Evolutionary conservation across 2,888 invertebrate genomes (phyloP), one percentile per base, ranked within the genome.

Genomic region (Choristoneura rosaceana): DNA sequence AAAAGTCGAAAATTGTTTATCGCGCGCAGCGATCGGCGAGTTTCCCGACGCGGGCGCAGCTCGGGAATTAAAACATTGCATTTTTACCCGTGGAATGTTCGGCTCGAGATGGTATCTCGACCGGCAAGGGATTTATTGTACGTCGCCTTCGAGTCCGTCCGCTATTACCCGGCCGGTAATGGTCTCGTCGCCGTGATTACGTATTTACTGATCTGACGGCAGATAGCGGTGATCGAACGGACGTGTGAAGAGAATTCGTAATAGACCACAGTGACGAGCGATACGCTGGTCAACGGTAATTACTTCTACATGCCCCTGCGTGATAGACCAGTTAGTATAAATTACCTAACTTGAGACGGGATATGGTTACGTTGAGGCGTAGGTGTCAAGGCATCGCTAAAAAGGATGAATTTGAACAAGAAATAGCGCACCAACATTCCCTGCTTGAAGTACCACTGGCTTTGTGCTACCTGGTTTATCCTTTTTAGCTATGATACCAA

Each of bases 11-110:
- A 74, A 73, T 75, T 79, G 79, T 79, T 83, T 85, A 85, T 87
- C 85, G 77, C 74, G 75, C 52, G 62, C 75, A 61, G 74, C 74
- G 83, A 88, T 90, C 90, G 81, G 75, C 77, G 81, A 84, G 84
- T 89, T 88, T 87, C 85, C 85, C 82, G 80, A 74, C 74, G 71
- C 67, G 70, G 80, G 75, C 74, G 71, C 67, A 67, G 79, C 80
- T 77, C 77, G 79, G 83, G 90, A 89, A 93, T 93, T 93, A 91
- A 93, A 93, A 93, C 93, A 92, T 93, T 91, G 88, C 88, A 84
- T 90, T 89, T 88, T 89, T 88, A 84, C 80, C 78, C n/a, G 59
- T 65, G 60, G 71, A 70, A 68, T 62, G 67, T 58, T 62, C 67
- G 62, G 70, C 77, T 83, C n/a, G 67, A 55, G 88, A 88, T 87